Conservation (phyloP, 1,140 invertebrate species). For the Pantala flavescens region DNA sequence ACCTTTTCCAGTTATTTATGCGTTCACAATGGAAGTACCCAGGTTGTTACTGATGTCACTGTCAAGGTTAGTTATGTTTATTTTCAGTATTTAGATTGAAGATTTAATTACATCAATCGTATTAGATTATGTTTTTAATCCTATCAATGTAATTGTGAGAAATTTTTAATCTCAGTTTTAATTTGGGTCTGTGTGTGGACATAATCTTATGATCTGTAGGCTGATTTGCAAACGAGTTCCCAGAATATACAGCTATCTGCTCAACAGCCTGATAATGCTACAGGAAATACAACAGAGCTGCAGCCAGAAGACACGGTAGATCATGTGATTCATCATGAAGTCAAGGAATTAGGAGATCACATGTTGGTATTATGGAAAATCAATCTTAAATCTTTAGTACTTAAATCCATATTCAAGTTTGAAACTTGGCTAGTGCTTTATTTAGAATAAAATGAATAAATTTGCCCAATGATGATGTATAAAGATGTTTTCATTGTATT, state of each 20-base stretch:
- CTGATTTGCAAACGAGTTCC: constrained; percentile 84
- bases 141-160: no score
- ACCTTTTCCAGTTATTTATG: constrained; percentile 96
- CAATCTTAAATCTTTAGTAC: background rate
- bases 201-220: constrained; percentile 39
- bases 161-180: no score
- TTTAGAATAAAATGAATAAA: no score
- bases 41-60: constrained; percentile 66
- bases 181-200: no score
- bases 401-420: background rate
- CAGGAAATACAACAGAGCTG: constrained; percentile 46
- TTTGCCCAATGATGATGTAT: no score
- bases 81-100: no score
- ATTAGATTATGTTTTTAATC: no score
- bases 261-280: constrained; percentile 46
- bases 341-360: constrained; percentile 94
- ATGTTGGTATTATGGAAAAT: constrained; percentile 51
- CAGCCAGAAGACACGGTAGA: constrained; percentile 78
- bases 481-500: no score
- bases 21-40: constrained; percentile 87
- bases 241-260: constrained; percentile 68
- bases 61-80: constrained; percentile 51
- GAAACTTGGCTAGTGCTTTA: constrained; percentile 11
- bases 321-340: constrained; percentile 94
- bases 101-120: no score